A percentile compares a stretch with the other conserved stretches of the same genome.
phyloP scores from a whole-genome alignment of 2,888 invertebrate genomes.

The Sialis fuliginosa region DNA sequence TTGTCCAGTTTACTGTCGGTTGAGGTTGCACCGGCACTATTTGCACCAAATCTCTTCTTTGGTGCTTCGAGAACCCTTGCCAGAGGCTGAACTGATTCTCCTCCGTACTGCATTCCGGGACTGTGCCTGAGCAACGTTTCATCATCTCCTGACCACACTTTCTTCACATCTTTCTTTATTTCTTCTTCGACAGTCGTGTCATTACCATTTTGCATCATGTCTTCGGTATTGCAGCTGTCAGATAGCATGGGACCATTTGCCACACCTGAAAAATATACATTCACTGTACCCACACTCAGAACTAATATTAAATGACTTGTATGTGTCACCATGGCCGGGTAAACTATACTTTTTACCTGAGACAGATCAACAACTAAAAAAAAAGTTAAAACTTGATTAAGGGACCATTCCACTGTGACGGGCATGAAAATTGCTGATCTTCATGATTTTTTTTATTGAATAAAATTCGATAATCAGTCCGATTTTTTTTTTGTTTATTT shows the following conservation, averaged over 20 bases:
- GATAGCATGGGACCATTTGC: neutral
- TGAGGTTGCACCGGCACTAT: neutral
- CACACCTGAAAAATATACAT: too few species aligned
- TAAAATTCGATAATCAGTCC: too few species aligned
- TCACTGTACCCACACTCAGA: too few species aligned
- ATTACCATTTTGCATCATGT: neutral
- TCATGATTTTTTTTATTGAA: too few species aligned
- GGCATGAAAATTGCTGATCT: too few species aligned
- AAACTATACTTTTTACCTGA: too few species aligned
- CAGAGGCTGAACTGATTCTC: neutral
- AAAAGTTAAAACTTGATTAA: too few species aligned
- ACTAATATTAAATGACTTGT: too few species aligned
- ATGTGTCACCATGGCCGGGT: too few species aligned
- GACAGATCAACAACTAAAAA: too few species aligned
- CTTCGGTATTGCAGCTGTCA: neutral
- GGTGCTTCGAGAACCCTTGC: neutral
- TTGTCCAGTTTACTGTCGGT: neutral
- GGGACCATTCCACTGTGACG: too few species aligned
- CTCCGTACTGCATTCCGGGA: conserved; percentile 3
- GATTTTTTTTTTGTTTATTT: too few species aligned
- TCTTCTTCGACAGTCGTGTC: neutral
- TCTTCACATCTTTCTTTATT: neutral
- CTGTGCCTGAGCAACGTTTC: neutral
- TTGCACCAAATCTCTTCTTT: neutral
- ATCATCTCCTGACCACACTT: neutral